Evolutionary conservation across 2,797 vertebrate genomes (phyloP).

Genomic region (Tympanoctomys barrerae): DNA sequence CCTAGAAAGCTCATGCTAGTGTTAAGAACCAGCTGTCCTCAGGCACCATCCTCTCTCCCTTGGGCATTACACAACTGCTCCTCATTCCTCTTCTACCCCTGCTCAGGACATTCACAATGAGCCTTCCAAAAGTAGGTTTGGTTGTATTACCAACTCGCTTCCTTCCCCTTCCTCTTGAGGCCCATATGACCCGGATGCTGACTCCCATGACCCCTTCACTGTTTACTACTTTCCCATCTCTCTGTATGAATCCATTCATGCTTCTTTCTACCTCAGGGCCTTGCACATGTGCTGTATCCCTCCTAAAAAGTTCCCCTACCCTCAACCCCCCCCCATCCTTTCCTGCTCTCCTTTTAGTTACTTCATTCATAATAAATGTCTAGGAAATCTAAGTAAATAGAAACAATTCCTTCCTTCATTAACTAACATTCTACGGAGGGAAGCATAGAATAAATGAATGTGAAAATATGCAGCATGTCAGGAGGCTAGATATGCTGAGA

Average conservation of each 20-base stretch:
- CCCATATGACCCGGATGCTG: not conserved
- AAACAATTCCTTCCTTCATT: not conserved
- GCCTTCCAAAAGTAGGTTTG: not conserved
- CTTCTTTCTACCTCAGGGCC: not conserved
- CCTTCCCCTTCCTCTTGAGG: not conserved
- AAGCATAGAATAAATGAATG: not conserved
- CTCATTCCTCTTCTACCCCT: not conserved
- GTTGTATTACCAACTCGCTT: not conserved
- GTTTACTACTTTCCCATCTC: not conserved
- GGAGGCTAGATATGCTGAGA: not conserved
- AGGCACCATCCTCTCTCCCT: not conserved
- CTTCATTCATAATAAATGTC: not conserved
- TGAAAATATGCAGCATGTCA: not conserved
- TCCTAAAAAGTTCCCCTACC: not conserved
- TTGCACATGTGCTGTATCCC: not conserved
- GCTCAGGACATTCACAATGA: not conserved
- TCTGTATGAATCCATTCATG: not conserved
- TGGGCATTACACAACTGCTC: not conserved
- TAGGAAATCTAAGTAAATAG: not conserved
- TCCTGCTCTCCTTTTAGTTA: not conserved
- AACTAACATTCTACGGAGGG: not conserved
- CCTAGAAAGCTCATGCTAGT: not conserved
- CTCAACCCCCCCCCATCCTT: not conserved
- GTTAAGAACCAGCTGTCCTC: not conserved
- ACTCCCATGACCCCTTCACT: not conserved